Evolutionary conservation across 2,113 vertebrate species (phyloP).

Genomic region (Phrynosoma platyrhinos): DNA sequence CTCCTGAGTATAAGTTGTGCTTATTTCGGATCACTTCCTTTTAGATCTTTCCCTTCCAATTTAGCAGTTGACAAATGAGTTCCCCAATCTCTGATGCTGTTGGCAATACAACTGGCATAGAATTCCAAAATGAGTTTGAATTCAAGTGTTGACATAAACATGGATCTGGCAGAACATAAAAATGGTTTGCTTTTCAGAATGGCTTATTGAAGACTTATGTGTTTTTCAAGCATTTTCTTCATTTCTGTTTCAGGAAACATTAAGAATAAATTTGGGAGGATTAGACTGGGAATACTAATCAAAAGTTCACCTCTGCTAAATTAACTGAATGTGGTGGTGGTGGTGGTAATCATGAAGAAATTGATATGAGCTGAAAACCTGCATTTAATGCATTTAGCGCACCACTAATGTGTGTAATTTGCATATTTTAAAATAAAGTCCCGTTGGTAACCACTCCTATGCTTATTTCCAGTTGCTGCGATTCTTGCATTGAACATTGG

Average conservation of each 20-base stretch:
- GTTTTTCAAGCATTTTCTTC: not conserved
- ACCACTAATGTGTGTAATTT: not conserved
- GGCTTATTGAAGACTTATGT: conserved; percentile 51
- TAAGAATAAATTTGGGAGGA: conserved; percentile 15
- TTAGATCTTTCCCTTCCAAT: conserved; percentile 63
- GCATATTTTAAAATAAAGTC: not conserved
- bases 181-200: conserved; percentile 67
- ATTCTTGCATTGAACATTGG: not conserved
- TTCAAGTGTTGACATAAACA: conserved; percentile 65
- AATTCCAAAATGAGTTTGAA: conserved; percentile 59
- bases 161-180: conserved; percentile 37
- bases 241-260: not conserved
- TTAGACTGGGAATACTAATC: not conserved
- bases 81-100: conserved; percentile 59
- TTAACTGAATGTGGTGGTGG: not conserved
- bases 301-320: not conserved
- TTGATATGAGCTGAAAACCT: not conserved
- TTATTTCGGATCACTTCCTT: conserved; percentile 56
- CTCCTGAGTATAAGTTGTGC: conserved; percentile 53
- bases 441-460: not conserved
- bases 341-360: not conserved
- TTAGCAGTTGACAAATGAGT: conserved; percentile 69
- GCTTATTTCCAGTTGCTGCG: not conserved
- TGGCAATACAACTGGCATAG: conserved; percentile 67
- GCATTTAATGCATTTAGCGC: not conserved